Evolutionary conservation across 2,888 invertebrate genomes (phyloP), one percentile per base, ranked within the genome.

Genomic region (Pterobdella sp.): DNA sequence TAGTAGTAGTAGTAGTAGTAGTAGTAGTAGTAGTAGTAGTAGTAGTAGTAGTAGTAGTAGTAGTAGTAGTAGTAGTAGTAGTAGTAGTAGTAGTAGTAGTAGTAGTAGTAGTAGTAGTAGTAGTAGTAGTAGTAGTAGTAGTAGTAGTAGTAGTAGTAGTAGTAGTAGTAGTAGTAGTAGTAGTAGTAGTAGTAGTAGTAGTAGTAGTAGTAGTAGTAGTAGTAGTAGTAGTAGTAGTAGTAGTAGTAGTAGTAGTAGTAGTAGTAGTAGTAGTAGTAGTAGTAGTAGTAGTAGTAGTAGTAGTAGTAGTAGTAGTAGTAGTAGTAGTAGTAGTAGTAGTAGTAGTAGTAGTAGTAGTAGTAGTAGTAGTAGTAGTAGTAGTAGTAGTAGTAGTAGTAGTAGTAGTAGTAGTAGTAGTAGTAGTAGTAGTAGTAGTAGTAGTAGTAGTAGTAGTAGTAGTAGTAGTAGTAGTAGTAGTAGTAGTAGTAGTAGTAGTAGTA

Each of bases 21-120:
- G 63, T 63, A 63, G 63, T 63, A 63, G 63, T 63, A 63, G 63
- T 29, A 63, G 63, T 29, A 63, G 63, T 29, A 63, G 63, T 63
- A 63, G 63, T 63, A 63, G 63, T 63, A 63, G 63, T 63, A 63
- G 63, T 29, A 63, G 63, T 29, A 63, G 63, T 29, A 63, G 63
- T 63, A 63, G 63, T 63, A 63, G 63, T 63, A 63, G 63, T 63
- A 63, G 26, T 63, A 63, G 63, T 63, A 63, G 63, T 63, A 63
- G 63, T 63, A 63, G 63, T 63, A 63, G 10, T 63, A 63, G 26
- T 29, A 63, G 63, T 63, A 63, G 63, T 63, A 63, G 63, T 63
- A 63, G 63, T 63, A 63, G 63, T 63, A 63, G 63, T 63, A n/a
- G 63, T 63, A 63, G 63, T 63, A 63, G 63, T 63, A 63, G 63